Conservation (phyloP, 30 jellyfish, hydroid and myxozoan genomes). For the Turritopsis dohrnii region DNA sequence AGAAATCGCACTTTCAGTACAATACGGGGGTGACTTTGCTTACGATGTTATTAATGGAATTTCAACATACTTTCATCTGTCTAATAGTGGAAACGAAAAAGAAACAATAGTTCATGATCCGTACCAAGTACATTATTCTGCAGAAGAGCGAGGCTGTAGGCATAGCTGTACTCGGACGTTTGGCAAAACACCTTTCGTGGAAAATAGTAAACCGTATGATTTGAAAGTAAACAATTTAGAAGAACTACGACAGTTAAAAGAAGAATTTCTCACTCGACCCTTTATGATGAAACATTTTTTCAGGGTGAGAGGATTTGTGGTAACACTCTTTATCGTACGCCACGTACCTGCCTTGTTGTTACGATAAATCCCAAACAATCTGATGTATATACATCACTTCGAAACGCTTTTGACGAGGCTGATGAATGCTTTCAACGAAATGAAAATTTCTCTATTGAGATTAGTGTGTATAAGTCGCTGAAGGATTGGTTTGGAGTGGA, state of each 20-base stretch:
- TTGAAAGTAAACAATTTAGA: conserved; percentile 3
- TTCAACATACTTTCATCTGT: not conserved
- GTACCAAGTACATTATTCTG: not conserved
- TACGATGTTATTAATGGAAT: not conserved
- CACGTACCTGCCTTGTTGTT: not conserved
- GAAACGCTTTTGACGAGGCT: not conserved
- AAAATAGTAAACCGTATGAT: not conserved
- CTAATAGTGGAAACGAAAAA: not conserved
- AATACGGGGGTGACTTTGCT: not conserved
- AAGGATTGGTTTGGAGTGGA: not conserved
- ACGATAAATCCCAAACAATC: not conserved
- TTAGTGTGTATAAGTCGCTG: not conserved
- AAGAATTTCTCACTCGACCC: conserved; percentile 2
- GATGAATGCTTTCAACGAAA: not conserved
- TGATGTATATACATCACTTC: not conserved
- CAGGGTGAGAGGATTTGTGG: not conserved
- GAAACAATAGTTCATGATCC: conserved; percentile 13
- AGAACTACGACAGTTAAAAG: not conserved
- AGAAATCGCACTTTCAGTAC: not conserved
- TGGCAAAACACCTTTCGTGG: conserved; percentile 7
- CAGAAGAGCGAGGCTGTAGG: not conserved
- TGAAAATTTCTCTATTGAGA: not conserved
- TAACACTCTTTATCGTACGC: not conserved
- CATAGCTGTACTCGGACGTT: not conserved
- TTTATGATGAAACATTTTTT: conserved; percentile 1